A percentile compares a stretch with the other conserved stretches of the same genome.
Evolutionary conservation across 2,113 vertebrate genomes (phyloP).

Genomic region (Phyllopteryx taeniolatus): DNA sequence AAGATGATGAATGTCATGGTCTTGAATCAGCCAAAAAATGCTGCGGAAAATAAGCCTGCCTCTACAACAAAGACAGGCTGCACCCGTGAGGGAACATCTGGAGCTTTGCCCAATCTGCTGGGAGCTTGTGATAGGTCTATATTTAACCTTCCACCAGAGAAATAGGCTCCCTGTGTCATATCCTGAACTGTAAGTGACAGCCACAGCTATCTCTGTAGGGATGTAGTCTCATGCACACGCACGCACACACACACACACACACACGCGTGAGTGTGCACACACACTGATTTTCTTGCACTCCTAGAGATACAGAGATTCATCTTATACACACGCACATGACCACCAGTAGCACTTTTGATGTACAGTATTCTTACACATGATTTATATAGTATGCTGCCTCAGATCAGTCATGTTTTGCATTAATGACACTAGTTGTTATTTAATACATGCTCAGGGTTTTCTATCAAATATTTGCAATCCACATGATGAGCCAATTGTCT

Average conservation of each 20-base stretch:
- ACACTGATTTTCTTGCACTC: neutral
- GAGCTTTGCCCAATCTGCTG: slow-evolving; percentile 58
- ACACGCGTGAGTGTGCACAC: slow-evolving; percentile 25
- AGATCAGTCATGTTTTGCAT: slow-evolving; percentile 55
- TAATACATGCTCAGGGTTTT: slow-evolving; percentile 64
- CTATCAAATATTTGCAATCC: slow-evolving; percentile 61
- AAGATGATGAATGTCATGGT: slow-evolving; percentile 50
- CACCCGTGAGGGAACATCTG: slow-evolving; percentile 55
- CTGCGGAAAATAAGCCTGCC: slow-evolving; percentile 44
- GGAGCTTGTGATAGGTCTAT: slow-evolving; percentile 70
- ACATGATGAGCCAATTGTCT: slow-evolving; percentile 62
- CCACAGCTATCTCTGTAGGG: slow-evolving; percentile 64
- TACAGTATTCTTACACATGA: slow-evolving; percentile 22
- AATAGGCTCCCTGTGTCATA: slow-evolving; percentile 71
- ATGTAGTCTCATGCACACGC: slow-evolving; percentile 59
- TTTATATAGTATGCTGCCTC: slow-evolving; percentile 43
- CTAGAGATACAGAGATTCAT: slow-evolving; percentile 12
- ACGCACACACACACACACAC: too few relatives aligned
- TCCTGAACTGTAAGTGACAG: slow-evolving; percentile 74
- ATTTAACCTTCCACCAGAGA: slow-evolving; percentile 67
- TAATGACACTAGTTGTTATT: slow-evolving; percentile 39
- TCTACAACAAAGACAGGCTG: slow-evolving; percentile 49
- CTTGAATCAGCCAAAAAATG: slow-evolving; percentile 51
- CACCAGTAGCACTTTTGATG: slow-evolving; percentile 63
- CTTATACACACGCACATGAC: slow-evolving; percentile 14